Evolutionary conservation across 2,113 vertebrate genomes (phyloP).

Genomic region (Menidia beryllina): DNA sequence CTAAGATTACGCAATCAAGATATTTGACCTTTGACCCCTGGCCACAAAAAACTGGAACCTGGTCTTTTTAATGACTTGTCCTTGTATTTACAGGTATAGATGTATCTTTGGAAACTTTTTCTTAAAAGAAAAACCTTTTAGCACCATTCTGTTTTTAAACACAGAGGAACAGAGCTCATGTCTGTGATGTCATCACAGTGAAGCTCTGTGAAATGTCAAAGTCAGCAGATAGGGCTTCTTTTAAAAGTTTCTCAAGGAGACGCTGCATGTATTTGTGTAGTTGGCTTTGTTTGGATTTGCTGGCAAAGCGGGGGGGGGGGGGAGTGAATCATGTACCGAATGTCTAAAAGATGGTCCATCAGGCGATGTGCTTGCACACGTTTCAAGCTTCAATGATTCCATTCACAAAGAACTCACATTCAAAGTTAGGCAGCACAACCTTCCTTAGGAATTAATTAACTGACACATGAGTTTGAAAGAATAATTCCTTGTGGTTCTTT

Average conservation of each 20-base stretch:
- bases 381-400: conserved; percentile 13
- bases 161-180: conserved; percentile 14
- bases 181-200: conserved; percentile 42
- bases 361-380: conserved; percentile 16
- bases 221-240: conserved; percentile 17
- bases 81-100: conserved; percentile 11
- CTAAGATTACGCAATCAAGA: conserved; percentile 47
- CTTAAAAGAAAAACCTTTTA: conserved; percentile 54
- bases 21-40: conserved; percentile 41
- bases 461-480: background rate
- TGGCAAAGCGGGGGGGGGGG: background rate
- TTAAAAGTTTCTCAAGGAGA: conserved; percentile 4
- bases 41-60: conserved; percentile 33
- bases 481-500: too few relatives aligned
- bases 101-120: conserved; percentile 31
- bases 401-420: conserved; percentile 5
- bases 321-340: conserved; percentile 41
- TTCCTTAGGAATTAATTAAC: conserved; percentile 7
- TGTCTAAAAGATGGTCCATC: conserved; percentile 10
- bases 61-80: conserved; percentile 23
- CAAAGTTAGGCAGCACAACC: background rate
- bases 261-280: background rate
- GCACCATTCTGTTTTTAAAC: conserved; percentile 17
- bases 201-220: conserved; percentile 35
- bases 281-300: conserved; percentile 15